Percentiles rank a stretch among this genome's conserved stretches.
Evolutionary conservation across 2,797 vertebrate species (phyloP).

Genomic region (Mormyrus proboscirostris): DNA sequence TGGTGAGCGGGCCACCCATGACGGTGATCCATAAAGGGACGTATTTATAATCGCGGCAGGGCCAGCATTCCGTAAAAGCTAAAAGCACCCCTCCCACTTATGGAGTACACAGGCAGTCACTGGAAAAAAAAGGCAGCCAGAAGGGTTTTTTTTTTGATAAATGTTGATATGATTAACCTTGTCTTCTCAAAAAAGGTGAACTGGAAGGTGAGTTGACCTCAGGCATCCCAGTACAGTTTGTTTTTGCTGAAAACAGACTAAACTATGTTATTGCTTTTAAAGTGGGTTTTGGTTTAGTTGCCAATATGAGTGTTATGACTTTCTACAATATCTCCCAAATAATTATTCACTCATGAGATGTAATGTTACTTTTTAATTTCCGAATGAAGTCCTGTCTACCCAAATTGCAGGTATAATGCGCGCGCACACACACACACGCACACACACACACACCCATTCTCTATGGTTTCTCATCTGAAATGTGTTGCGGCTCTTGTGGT

Average conservation of each 20-base stretch:
- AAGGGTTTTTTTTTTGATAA: slow-evolving; percentile 43
- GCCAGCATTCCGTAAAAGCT: slow-evolving; percentile 64
- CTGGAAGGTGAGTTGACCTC: background rate
- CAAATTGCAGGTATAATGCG: background rate
- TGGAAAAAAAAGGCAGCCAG: background rate
- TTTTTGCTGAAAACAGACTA: too few species aligned
- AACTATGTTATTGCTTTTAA: slow-evolving; percentile 56
- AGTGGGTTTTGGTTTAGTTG: slow-evolving; percentile 43
- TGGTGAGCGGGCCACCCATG: slow-evolving; percentile 68
- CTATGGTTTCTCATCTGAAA: background rate
- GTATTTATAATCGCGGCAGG: slow-evolving; percentile 67
- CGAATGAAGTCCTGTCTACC: background rate
- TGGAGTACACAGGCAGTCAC: slow-evolving; percentile 27
- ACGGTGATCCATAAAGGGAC: slow-evolving; percentile 60
- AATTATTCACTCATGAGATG: background rate
- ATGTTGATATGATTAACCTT: slow-evolving; percentile 59
- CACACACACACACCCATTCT: background rate
- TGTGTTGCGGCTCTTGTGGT: slow-evolving; percentile 37
- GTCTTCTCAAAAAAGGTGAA: slow-evolving; percentile 28
- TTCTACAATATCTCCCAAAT: background rate
- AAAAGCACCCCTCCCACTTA: slow-evolving; percentile 45
- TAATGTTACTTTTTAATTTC: background rate
- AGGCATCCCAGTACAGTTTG: background rate
- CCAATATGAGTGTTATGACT: background rate
- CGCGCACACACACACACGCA: background rate